phyloP scores from a whole-genome alignment of 1,140 invertebrate genomes.

The Bombus difficillimus region DNA sequence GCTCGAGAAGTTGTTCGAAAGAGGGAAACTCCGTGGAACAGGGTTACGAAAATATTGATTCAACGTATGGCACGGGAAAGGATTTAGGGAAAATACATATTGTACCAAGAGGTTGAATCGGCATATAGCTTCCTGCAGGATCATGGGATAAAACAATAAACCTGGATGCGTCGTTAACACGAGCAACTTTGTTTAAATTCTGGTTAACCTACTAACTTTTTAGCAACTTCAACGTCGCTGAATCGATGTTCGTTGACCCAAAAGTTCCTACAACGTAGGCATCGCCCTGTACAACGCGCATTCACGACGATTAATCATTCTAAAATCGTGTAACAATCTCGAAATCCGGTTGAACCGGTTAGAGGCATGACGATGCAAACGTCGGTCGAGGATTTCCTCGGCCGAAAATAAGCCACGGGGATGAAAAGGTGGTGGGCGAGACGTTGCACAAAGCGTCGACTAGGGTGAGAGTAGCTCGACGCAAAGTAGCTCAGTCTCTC shows the following conservation, averaged over 20 bases:
- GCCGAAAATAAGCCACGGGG: constrained; percentile 65
- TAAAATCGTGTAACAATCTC: constrained; percentile 4
- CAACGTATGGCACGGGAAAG: neutral
- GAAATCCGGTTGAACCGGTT: constrained; percentile 24
- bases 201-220: neutral
- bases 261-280: neutral
- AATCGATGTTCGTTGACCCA: neutral
- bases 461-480: constrained; percentile 64
- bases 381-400: constrained; percentile 49
- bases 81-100: neutral
- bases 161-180: neutral
- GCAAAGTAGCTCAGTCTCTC: constrained; percentile 60
- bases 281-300: neutral
- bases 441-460: constrained; percentile 54
- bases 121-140: neutral
- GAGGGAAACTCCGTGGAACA: neutral
- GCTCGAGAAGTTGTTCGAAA: neutral
- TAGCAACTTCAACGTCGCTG: neutral
- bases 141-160: neutral
- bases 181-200: neutral
- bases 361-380: constrained; percentile 49
- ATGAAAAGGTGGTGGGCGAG: constrained; percentile 49
- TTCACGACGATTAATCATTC: neutral
- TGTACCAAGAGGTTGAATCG: neutral
- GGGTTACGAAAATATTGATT: constrained; percentile 23